These are phyloP conservation scores for Sebastes reedi DNA, from an alignment of 2,797 vertebrate species.

Conservation along the genomic window DNA sequence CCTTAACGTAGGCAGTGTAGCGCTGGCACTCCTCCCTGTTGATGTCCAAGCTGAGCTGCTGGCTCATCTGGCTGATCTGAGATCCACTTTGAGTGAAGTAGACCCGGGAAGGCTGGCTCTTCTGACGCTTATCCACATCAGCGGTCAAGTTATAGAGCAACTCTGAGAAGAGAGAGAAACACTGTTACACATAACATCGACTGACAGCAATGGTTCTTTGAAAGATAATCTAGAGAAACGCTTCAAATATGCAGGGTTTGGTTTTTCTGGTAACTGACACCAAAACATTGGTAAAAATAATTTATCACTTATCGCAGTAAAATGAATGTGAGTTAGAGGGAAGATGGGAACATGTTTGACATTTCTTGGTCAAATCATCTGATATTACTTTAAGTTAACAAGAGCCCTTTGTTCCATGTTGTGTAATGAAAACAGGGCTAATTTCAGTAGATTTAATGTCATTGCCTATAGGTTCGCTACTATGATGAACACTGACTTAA, in stretches of 20 bases:
- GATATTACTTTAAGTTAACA: constrained; percentile 26
- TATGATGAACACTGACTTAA: background rate
- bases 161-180: constrained; percentile 74
- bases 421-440: background rate
- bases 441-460: constrained; percentile 3
- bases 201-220: background rate
- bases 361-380: constrained; percentile 42
- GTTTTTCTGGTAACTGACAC: constrained; percentile 42
- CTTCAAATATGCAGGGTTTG: constrained; percentile 42
- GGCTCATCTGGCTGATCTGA: constrained; percentile 84
- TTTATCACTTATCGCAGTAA: constrained; percentile 22
- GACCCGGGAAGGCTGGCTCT: constrained; percentile 86
- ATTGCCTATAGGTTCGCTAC: constrained; percentile 3
- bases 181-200: constrained; percentile 1
- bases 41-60: constrained; percentile 84
- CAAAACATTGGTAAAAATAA: constrained; percentile 33
- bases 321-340: constrained; percentile 32
- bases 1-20: constrained; percentile 92
- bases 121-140: constrained; percentile 91
- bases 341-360: constrained; percentile 27
- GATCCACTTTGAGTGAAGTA: constrained; percentile 90
- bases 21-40: constrained; percentile 86
- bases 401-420: constrained; percentile 7
- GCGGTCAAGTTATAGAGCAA: constrained; percentile 93
- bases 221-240: constrained; percentile 15